Evolutionary conservation across 2,888 invertebrate genomes (phyloP), one percentile per base, ranked within the genome.

Genomic region (Pandemis cinnamomeana): DNA sequence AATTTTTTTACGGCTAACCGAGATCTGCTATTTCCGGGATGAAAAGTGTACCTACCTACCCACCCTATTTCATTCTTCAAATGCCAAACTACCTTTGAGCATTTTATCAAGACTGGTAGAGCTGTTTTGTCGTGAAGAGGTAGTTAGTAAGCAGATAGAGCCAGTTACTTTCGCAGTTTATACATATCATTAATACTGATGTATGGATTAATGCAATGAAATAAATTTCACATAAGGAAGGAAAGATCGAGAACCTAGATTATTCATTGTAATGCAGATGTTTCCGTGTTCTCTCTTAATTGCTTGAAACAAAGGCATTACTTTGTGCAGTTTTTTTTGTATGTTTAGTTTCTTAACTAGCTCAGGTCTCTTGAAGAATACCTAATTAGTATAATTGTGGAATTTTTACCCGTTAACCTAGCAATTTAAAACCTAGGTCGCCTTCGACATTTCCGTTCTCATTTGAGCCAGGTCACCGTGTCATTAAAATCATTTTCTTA

Each of bases 401-500:
- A 69, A 36, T 70, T 73, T 73, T 73, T 66, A 64, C 66, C 42
- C 51, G 58, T 58, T 8, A 64, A 73, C 64, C 68, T 66, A 69
- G 64, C 10, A 69, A 66, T 73, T 73, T 66, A 58, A 58, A 41
- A 51, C 60, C 67, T 58, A 55, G 72, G 72, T 73, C 66, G 44
- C 73, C 73, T 70, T 73, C 73, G 60, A 53, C 42, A 42, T 58
- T 73, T 73, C 73, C 73, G 73, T 73, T 73, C 73, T 70, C 64
- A 44, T 64, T 70, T 10, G 42, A 10, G 69, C 48, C 73, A 11
- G 69, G 66, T 69, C 73, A 70, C 41, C 15, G 69, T 27, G 64
- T 66, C 64, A 70, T 73, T 73, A 73, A 62, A 46, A 58, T 44
- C 55, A 61, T 58, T 64, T 58, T 63, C 36, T 58, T 20, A 41